Base-by-base conservation (phyloP, 2,797 vertebrate species). In the Rhinella marina region DNA sequence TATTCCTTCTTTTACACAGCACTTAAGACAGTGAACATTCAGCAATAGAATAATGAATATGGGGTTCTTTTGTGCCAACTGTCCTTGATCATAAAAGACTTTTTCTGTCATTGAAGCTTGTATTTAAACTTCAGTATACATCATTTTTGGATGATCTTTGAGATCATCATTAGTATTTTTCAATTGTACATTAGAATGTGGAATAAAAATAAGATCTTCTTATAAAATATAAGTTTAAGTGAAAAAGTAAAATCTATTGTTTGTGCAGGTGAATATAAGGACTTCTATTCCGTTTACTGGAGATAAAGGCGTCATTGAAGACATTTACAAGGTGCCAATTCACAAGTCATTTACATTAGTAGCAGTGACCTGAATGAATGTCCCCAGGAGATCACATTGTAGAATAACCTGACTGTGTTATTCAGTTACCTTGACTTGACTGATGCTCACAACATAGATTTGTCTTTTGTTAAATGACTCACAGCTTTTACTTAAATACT, bases 261-360 rank as follows among this genome's bases (percentile, higher is more conserved):
- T 73, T 25, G 0, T 11, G 32, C 19, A 12, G 70, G 17, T 11
- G 17, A 73, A 72, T 72, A 8, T 41, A 19, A 29, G 29, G 41
- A 23, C 70, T 73, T 72, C 41, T 48, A 48, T 78, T 52, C 25
- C 54, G 59, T 79, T 17, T 27, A 29, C 19, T 29, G 16, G 16
- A 56, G 76, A 21, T 19, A 2, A 27, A 79, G 10, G 25, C 19
- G 5, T 56, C 64, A 56, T 70, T 19, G 6, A 19, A 83, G 19
- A 72, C 50, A 32, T 56, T 57, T 27, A 82, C 17, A 52, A 82
- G 16, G 52, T 0, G 6, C 50, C 81, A 57, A 57, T 57, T 27
- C 81, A 27, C 81, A 23, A 56, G 32, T 25, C 81, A 83, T 23
- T 57, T 72, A 68, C 19, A 82, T 82, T 68, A 32, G 50, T 83